phyloP scores from a whole-genome alignment of 1,140 invertebrate genomes.

The Drosophila murphyi region DNA sequence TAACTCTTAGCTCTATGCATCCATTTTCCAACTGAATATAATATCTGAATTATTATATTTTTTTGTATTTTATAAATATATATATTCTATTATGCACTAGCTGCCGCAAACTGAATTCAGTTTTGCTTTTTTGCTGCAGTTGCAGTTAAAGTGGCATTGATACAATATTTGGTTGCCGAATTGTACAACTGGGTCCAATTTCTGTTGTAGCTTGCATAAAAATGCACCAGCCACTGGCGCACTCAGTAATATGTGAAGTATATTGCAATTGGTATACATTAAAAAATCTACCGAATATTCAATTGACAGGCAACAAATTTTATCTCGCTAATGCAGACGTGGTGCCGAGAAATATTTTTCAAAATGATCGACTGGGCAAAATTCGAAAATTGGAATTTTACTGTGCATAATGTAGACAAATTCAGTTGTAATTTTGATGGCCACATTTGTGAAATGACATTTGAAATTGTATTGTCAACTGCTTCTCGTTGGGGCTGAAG shows the following conservation, averaged over 20 bases:
- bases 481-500: background rate
- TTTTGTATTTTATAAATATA: background rate
- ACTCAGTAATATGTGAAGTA: conserved; percentile 40
- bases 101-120: conserved; percentile 30
- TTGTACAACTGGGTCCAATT: conserved; percentile 64
- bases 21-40: conserved; percentile 3
- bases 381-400: background rate
- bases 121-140: conserved; percentile 15
- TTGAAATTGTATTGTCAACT: conserved; percentile 3
- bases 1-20: background rate
- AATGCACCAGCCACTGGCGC: conserved; percentile 51
- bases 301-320: conserved; percentile 19
- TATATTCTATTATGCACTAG: conserved; percentile 2
- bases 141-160: conserved; percentile 28
- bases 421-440: conserved; percentile 33
- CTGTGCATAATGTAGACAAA: background rate
- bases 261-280: conserved; percentile 61
- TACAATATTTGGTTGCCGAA: conserved; percentile 64
- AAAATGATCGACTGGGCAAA: background rate
- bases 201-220: conserved; percentile 68
- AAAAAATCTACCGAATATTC: conserved; percentile 39
- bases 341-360: background rate
- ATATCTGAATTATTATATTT: conserved; percentile 53
- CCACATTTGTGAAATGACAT: conserved; percentile 16
- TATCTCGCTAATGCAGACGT: conserved; percentile 60